Conservation (phyloP, 2,888 invertebrate species). For the Eupithecia insigniata region DNA sequence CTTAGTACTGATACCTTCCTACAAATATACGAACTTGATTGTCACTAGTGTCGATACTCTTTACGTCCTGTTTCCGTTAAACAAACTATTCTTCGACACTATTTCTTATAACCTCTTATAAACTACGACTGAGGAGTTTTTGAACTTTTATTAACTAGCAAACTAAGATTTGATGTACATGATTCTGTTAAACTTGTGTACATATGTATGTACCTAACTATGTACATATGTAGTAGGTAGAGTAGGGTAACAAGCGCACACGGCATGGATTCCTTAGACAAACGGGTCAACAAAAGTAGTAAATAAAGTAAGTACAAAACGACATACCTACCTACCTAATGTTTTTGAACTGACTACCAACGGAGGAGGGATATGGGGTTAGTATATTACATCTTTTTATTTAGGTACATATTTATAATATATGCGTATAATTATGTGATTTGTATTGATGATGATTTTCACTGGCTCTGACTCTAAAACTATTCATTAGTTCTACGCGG, state of each 20-base stretch:
- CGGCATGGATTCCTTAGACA: neutral
- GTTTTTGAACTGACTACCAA: too few relatives aligned
- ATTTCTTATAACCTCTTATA: constrained; percentile 78
- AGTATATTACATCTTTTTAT: too few relatives aligned
- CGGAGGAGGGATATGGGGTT: too few relatives aligned
- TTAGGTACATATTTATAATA: too few relatives aligned
- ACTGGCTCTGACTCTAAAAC: too few relatives aligned
- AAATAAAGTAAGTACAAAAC: neutral
- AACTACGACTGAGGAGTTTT: constrained; percentile 79
- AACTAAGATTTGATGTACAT: constrained; percentile 66
- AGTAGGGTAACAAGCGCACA: neutral
- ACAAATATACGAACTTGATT: neutral
- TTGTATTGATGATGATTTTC: too few relatives aligned
- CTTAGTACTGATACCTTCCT: neutral
- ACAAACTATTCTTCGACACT: constrained; percentile 27
- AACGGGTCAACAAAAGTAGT: neutral
- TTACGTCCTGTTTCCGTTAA: neutral
- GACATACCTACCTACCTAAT: neutral
- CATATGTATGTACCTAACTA: neutral
- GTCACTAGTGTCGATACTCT: neutral
- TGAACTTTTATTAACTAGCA: constrained; percentile 73
- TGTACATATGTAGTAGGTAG: too few relatives aligned
- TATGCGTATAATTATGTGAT: too few relatives aligned
- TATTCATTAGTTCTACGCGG: too few relatives aligned
- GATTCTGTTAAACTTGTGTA: constrained; percentile 65